These are phyloP conservation scores for Xylota sylvarum DNA, from an alignment of 2,888 invertebrate species.

Conservation along the genomic window DNA sequence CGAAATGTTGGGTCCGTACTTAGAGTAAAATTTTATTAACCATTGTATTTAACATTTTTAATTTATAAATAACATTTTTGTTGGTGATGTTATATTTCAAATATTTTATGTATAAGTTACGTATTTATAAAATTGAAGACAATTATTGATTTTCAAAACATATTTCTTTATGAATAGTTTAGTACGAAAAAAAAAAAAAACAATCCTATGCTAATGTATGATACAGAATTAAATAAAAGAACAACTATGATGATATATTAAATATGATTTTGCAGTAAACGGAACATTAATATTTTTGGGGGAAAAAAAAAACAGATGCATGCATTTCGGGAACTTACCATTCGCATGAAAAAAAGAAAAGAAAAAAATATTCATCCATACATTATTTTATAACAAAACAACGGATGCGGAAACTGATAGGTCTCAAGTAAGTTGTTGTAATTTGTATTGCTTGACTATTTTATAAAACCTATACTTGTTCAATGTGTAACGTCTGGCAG, in stretches of 20 bases:
- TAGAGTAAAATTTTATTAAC: constrained; percentile 47
- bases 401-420: background rate
- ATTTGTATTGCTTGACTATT: no score
- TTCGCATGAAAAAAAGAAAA: constrained; percentile 25
- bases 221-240: constrained; percentile 40
- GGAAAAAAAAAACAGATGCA: constrained; percentile 16
- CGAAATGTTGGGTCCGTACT: constrained; percentile 58
- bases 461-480: no score
- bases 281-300: background rate
- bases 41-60: constrained; percentile 59
- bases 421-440: constrained; percentile 34
- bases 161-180: constrained; percentile 29
- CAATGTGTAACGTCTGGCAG: background rate
- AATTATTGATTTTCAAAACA: constrained; percentile 7
- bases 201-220: constrained; percentile 27
- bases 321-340: background rate
- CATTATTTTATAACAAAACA: background rate
- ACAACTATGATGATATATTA: constrained; percentile 5
- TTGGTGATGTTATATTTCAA: constrained; percentile 71
- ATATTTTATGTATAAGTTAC: constrained; percentile 57
- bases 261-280: constrained; percentile 15
- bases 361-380: background rate
- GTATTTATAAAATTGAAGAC: constrained; percentile 51
- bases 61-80: constrained; percentile 58
- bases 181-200: constrained; percentile 9